phyloP scores from a whole-genome alignment of 2,113 vertebrate species.

The Azemiops feae region DNA sequence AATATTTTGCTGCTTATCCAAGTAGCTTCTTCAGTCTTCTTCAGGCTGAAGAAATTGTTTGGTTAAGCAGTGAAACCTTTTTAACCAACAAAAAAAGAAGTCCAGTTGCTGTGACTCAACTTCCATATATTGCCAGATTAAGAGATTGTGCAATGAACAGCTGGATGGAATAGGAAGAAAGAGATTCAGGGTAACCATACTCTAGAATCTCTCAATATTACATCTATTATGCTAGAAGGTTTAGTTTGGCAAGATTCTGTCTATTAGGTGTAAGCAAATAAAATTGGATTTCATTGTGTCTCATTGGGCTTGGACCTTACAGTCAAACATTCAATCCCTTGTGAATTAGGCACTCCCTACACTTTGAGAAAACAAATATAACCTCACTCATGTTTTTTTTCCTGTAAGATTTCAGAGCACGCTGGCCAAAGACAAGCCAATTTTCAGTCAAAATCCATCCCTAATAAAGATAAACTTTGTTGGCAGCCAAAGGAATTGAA shows the following conservation, averaged over 20 bases:
- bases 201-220: not conserved
- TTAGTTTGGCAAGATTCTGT: not conserved
- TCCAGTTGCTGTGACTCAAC: not conserved
- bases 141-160: not conserved
- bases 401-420: not conserved
- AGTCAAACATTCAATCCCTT: not conserved
- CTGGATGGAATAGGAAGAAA: not conserved
- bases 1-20: not conserved
- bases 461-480: slow-evolving; percentile 56
- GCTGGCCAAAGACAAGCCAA: not conserved
- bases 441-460: not conserved
- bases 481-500: slow-evolving; percentile 43
- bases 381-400: not conserved
- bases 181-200: not conserved
- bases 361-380: not conserved
- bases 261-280: not conserved
- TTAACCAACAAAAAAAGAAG: not conserved
- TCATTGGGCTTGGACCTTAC: not conserved
- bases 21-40: not conserved
- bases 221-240: not conserved
- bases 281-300: not conserved
- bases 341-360: not conserved
- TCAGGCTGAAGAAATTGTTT: not conserved
- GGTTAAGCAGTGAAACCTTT: not conserved
- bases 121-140: not conserved